Evolutionary conservation across 2,888 invertebrate species (phyloP), one percentile per base, ranked within the genome.

Genomic region (Belgica antarctica): DNA sequence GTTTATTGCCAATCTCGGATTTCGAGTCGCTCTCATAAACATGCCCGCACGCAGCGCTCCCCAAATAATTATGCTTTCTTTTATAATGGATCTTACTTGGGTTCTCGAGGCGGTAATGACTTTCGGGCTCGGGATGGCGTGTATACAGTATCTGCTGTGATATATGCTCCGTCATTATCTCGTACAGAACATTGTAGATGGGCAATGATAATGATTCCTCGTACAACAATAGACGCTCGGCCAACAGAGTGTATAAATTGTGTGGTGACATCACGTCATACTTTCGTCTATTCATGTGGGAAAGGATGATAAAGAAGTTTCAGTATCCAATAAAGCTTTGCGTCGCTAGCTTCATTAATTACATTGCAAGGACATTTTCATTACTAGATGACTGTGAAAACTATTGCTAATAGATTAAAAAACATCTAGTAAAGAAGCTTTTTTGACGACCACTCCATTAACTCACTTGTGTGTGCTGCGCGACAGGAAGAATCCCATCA

Each of bases 241-340:
- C 94, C 75, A 99, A 85, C 76, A 99, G 82, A 25, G 97, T 96
- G 83, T 98, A 98, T 77, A 99, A 84, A 84, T 99, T 99, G 82
- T 96, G 93, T 1, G 97, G 96, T 73, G 94, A 94, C 96, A 99
- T 96, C 70, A 97, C 95, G 82, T 99, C 99, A 82, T 96, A 96
- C 82, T 99, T 99, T 76, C 99, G 87, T 82, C 95, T 96, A 17
- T 59, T 59, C 46, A 46, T 7, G 7, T 46, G 15, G 5, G 12
- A 15, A 4, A 4, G 12, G 17, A n/a, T 46, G 5, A 46, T 46
- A 46, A 46, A 31, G 34, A 31, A 31, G 5, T 31, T 46, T 59
- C n/a, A 22, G 17, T 27, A 25, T 22, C 15, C 59, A 52, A 31
- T 31, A 31, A 8, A 8, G 12, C 46, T 12, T 46, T 46, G 5